Evolutionary conservation across 2,113 vertebrate genomes (phyloP), one percentile per base, ranked within the genome.

Genomic region (Phylloscopus trochilus): DNA sequence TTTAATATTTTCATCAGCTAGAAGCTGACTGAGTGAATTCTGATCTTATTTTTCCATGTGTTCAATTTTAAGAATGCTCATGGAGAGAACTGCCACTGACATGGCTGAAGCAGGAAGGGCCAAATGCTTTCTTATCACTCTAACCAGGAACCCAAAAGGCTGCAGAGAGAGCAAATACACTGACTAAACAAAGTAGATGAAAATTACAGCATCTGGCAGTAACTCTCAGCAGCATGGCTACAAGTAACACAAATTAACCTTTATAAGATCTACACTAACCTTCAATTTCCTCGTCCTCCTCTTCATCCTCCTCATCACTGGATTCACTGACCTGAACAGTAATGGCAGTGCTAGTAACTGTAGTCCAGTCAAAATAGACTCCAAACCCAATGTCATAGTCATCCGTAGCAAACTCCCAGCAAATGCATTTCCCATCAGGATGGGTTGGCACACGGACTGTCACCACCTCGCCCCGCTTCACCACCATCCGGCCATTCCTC

Each of bases 261-360:
- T 56, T 52, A 24, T 6, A 52, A 93, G 62, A 46, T 78, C 15
- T 84, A 53, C 60, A 96, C 76, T 88, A 96, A 99, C 99, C 99
- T 98, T 99, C 99, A 8, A 97, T 95, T 88, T 98, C 98, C 24
- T 98, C 97, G 6, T 99, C 99, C 17, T 99, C 99, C 11, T 99
- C 99, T 91, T 99, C 99, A 20, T 99, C 99, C 90, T 99, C 99
- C 13, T 99, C 99, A 82, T 99, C 99, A 39, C 99, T 99, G 62
- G 99, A 99, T 90, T 99, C 99, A 41, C 99, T 99, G 97, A 99
- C 98, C 86, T 99, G 99, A 91, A 99, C 99, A 2, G 99, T 99
- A 96, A 99, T 99, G 53, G 98, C 98, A 60, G 98, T 98, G 97
- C 97, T 99, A 18, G 99, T 99, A 80, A 99, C 98, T 0, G 99